A percentile compares a stretch with the other conserved stretches of the same genome.
Evolutionary conservation across 2,113 vertebrate species (phyloP).

Genomic region (Odontophorus gujanensis): DNA sequence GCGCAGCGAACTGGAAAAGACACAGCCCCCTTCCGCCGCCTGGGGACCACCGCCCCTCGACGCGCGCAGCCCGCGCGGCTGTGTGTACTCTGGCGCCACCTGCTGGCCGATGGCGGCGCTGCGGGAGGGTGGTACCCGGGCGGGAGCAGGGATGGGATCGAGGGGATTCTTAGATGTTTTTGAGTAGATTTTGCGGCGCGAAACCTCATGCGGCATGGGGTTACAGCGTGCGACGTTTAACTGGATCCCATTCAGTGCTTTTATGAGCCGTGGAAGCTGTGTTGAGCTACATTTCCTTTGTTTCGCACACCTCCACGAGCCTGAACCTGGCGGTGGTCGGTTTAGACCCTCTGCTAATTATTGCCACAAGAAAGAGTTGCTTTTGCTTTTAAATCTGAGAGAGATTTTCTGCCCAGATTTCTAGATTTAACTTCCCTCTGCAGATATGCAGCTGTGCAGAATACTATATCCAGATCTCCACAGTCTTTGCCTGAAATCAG

Average conservation of each 20-base stretch:
- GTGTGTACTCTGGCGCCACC: slow-evolving; percentile 39
- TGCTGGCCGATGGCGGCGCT: neutral
- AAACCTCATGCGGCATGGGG: neutral
- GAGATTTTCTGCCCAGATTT: neutral
- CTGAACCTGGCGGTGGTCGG: accelerated
- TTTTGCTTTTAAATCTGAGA: neutral
- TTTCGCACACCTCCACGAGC: accelerated
- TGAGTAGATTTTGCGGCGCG: accelerated
- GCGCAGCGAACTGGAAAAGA: accelerated
- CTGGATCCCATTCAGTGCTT: too few species aligned
- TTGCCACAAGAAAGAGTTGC: neutral
- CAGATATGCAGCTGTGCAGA: neutral
- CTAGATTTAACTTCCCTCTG: neutral
- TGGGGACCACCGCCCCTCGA: too few species aligned
- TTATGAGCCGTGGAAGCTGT: neutral
- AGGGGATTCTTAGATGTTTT: neutral
- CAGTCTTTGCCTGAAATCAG: neutral
- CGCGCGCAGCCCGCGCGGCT: too few species aligned
- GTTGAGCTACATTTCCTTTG: neutral
- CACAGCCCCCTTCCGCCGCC: accelerated
- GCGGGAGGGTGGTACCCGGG: neutral
- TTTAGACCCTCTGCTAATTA: neutral
- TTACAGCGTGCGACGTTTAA: neutral
- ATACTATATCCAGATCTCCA: neutral
- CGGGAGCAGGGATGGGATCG: neutral